Evolutionary conservation across 37 sponge, comb jelly and placozoan genomes (phyloP), one percentile per base, ranked within the genome.

Genomic region (Aplysina aerophoba): DNA sequence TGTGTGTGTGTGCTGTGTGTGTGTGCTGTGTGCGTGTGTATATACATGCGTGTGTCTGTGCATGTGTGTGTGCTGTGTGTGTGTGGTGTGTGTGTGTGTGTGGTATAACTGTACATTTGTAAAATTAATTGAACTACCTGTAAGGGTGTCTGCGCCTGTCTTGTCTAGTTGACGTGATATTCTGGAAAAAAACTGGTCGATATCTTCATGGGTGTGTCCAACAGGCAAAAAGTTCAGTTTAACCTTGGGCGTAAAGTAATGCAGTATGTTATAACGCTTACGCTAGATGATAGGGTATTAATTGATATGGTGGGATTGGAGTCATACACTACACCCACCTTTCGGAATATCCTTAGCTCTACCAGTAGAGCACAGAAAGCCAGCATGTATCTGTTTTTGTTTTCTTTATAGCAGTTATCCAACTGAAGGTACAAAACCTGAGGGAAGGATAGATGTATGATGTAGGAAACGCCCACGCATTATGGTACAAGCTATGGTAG

Each of bases 401-500:
- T 85, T 61, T 74, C 61, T 33, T 62, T 68, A 16, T 39, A 58
- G 78, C 85, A 85, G 78, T 85, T 85, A 63, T 85, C 85, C 61
- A 86, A 53, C 62, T 86, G 87, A 16, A 86, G 67, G 59, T 86
- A 86, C 38, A 86, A 67, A 15, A 80, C 68, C 14, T 54, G 25
- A 53, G 50, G 8, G 8, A 8, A 44, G 50, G 8, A 44, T 8
- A 8, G 50, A 44, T 44, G 50, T 11, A 8, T 44, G 50, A 44
- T 35, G 39, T 37, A 3, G 8, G 8, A 11, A 44, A 44, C 8
- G 3, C 50, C 50, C 50, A 44, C 8, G 50, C 50, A 44, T 44
- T 3, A 44, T 44, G 50, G 50, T 44, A 44, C n/a, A n/a, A n/a
- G n/a, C n/a, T n/a, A 8, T 44, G 8, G 50, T 44, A 44, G 3